Evolutionary conservation across 1,140 invertebrate species (phyloP).

Genomic region (Leucophenga varia): DNA sequence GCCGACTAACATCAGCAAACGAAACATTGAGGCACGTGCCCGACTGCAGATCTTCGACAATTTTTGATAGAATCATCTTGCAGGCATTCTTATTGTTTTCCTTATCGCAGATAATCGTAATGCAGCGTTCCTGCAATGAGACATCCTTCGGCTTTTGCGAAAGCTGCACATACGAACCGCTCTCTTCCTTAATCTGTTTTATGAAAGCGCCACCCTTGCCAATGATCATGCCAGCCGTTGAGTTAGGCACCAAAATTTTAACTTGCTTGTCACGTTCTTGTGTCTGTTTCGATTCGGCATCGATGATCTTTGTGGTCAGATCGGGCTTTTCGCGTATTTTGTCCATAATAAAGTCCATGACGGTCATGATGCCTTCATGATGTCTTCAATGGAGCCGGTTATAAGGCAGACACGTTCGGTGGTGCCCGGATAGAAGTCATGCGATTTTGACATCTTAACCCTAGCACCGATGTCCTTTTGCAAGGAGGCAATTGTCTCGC

Average conservation of each 20-base stretch:
- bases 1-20: slow-evolving; percentile 92
- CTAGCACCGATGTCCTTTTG: slow-evolving; percentile 94
- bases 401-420: slow-evolving; percentile 96
- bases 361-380: slow-evolving; percentile 90
- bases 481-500: slow-evolving; percentile 94
- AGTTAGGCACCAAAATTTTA: slow-evolving; percentile 97
- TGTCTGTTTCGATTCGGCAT: slow-evolving; percentile 69
- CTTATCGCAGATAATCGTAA: slow-evolving; percentile 92
- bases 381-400: slow-evolving; percentile 89
- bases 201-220: slow-evolving; percentile 97
- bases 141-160: slow-evolving; percentile 98
- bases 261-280: slow-evolving; percentile 85
- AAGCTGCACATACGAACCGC: slow-evolving; percentile 96
- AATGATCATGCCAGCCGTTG: slow-evolving; percentile 98
- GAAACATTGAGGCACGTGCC: slow-evolving; percentile 94
- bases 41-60: slow-evolving; percentile 96
- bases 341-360: slow-evolving; percentile 95
- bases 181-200: slow-evolving; percentile 97
- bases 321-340: slow-evolving; percentile 98
- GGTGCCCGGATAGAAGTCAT: slow-evolving; percentile 97
- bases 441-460: slow-evolving; percentile 98
- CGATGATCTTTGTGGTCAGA: slow-evolving; percentile 75
- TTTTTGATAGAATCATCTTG: slow-evolving; percentile 93
- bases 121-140: slow-evolving; percentile 92
- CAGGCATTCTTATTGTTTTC: slow-evolving; percentile 92